phyloP scores from a whole-genome alignment of 2,888 invertebrate genomes.

The Netelia inedita region DNA sequence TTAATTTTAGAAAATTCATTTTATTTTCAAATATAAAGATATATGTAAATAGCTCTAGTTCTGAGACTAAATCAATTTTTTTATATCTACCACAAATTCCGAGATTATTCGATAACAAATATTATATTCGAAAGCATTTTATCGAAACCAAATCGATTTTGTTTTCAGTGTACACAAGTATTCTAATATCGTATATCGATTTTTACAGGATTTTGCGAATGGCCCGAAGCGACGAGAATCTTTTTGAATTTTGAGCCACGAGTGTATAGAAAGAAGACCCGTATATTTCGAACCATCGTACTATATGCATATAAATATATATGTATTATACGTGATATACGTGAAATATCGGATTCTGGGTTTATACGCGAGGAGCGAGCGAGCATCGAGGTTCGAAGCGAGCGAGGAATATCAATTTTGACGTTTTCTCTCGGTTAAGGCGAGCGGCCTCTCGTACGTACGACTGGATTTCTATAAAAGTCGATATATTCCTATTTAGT shows the following conservation, averaged over 20 bases:
- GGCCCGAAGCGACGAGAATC: slow-evolving; percentile 44
- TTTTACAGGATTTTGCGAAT: slow-evolving; percentile 35
- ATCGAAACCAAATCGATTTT: background rate
- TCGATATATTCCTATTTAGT: slow-evolving; percentile 81
- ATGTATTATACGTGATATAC: slow-evolving; percentile 59
- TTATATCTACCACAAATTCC: too few species aligned
- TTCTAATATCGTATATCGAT: slow-evolving; percentile 30
- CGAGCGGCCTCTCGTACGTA: slow-evolving; percentile 59
- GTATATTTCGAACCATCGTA: background rate
- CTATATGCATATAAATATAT: slow-evolving; percentile 10
- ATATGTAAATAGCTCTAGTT: background rate
- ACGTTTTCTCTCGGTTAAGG: slow-evolving; percentile 75
- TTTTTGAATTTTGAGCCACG: slow-evolving; percentile 36
- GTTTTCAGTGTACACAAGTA: background rate
- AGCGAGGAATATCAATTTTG: slow-evolving; percentile 84
- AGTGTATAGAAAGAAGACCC: slow-evolving; percentile 28
- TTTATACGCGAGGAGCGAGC: slow-evolving; percentile 77
- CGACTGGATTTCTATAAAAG: slow-evolving; percentile 77
- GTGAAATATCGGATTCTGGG: slow-evolving; percentile 82
- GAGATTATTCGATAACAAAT: too few species aligned
- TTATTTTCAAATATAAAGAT: background rate
- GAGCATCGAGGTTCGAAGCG: slow-evolving; percentile 74
- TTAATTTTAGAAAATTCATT: too few species aligned
- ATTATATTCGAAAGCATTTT: background rate
- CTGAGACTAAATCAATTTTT: background rate